Conservation (phyloP, 2,888 invertebrate genomes). For the Nematopogon swammerdamellus region DNA sequence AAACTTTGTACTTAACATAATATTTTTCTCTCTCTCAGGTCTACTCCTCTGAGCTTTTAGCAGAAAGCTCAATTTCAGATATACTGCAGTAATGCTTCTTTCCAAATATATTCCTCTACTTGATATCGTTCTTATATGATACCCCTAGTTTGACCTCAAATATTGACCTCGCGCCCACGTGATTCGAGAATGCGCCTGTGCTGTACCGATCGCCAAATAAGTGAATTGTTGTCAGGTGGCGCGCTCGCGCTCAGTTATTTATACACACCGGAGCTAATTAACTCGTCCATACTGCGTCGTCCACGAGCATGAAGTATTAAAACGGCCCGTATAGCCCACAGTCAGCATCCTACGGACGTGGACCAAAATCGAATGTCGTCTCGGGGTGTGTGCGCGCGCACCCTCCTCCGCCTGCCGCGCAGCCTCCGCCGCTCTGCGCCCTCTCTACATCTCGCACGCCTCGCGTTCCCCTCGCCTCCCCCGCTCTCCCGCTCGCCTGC, state of each 20-base stretch:
- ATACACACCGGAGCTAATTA: slow-evolving; percentile 20
- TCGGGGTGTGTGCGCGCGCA: slow-evolving; percentile 47
- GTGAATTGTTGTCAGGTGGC: no score
- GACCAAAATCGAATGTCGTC: slow-evolving; percentile 58
- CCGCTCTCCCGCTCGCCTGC: slow-evolving; percentile 2
- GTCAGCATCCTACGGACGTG: slow-evolving; percentile 54
- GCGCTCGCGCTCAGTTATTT: not conserved
- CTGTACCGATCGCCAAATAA: no score
- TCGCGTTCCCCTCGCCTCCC: slow-evolving; percentile 8
- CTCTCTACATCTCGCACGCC: slow-evolving; percentile 4
- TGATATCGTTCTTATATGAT: no score
- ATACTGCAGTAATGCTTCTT: no score
- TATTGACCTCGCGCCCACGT: no score
- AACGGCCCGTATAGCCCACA: slow-evolving; percentile 42
- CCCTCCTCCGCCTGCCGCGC: slow-evolving; percentile 18
- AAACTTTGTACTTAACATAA: no score
- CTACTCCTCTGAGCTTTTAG: no score
- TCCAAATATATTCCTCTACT: no score
- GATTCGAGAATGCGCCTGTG: no score
- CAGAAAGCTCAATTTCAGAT: no score
- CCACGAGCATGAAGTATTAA: slow-evolving; percentile 51
- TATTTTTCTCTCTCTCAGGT: no score
- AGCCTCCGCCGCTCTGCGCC: slow-evolving; percentile 35
- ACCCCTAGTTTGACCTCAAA: no score
- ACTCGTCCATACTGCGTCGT: slow-evolving; percentile 26